Percentiles rank a stretch among this genome's conserved stretches.
Conservation (phyloP, 92 coral and sea anemone genomes). For the Palythoa grandis region DNA sequence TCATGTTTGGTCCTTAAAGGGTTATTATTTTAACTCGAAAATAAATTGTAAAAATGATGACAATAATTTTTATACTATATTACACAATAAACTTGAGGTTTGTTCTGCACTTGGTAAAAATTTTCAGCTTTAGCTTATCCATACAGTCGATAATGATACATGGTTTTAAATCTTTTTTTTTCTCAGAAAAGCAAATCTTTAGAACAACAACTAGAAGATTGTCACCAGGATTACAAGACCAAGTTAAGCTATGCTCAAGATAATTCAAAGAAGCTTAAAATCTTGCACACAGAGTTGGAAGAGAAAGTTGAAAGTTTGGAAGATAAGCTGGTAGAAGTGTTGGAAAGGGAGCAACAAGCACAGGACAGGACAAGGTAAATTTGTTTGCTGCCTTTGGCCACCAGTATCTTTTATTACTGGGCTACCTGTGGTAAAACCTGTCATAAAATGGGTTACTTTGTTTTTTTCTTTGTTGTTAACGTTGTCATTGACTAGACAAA, state of each 20-base stretch:
- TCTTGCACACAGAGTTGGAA: constrained; percentile 46
- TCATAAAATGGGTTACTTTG: no score
- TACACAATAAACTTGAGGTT: no score
- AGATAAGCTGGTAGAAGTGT: constrained; percentile 55
- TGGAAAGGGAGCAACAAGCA: constrained; percentile 58
- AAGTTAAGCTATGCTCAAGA: constrained; percentile 52
- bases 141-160: neutral
- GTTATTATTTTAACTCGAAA: no score
- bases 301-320: constrained; percentile 66
- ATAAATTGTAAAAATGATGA: no score
- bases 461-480: no score
- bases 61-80: no score
- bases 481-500: no score
- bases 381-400: neutral
- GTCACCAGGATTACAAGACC: constrained; percentile 52
- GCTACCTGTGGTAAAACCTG: no score
- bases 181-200: constrained; percentile 63
- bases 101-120: no score
- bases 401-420: no score
- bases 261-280: constrained; percentile 55
- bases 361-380: constrained; percentile 53
- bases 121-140: neutral
- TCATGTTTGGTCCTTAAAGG: no score
- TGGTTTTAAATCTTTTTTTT: neutral
- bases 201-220: constrained; percentile 60